Percentiles rank a stretch among this genome's conserved stretches.
These are phyloP conservation scores for Ploceus nigricollis DNA, from an alignment of 2,113 vertebrate genomes.

Conservation along the genomic window DNA sequence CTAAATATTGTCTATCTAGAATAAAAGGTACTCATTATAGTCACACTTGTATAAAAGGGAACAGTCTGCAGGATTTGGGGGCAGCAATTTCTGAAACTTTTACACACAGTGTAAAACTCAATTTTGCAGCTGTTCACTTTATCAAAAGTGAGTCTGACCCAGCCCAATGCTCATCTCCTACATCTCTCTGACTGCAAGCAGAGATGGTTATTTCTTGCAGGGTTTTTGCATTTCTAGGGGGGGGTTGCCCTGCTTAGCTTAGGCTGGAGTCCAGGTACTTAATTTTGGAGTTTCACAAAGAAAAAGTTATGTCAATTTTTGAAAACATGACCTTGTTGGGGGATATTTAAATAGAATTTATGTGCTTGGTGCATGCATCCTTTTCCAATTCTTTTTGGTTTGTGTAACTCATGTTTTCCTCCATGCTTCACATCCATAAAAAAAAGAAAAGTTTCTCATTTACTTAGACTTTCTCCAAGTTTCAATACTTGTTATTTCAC, in stretches of 20 bases:
- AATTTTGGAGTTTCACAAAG: neutral
- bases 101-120: neutral
- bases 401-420: neutral
- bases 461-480: neutral
- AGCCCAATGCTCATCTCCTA: neutral
- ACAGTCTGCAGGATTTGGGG: neutral
- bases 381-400: neutral
- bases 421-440: neutral
- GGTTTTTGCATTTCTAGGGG: neutral
- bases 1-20: neutral
- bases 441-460: neutral
- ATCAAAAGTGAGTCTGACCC: neutral
- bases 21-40: neutral
- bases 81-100: neutral
- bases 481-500: conserved; percentile 21
- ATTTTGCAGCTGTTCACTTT: neutral
- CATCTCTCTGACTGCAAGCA: neutral
- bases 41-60: neutral
- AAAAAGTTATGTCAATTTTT: neutral
- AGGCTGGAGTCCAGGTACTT: neutral
- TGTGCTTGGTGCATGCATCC: neutral
- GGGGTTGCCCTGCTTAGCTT: neutral
- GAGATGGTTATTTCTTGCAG: neutral
- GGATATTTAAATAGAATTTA: conserved; percentile 1
- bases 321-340: neutral